Evolutionary conservation across 1,140 invertebrate species (phyloP).

Genomic region (Dreissena polymorpha): DNA sequence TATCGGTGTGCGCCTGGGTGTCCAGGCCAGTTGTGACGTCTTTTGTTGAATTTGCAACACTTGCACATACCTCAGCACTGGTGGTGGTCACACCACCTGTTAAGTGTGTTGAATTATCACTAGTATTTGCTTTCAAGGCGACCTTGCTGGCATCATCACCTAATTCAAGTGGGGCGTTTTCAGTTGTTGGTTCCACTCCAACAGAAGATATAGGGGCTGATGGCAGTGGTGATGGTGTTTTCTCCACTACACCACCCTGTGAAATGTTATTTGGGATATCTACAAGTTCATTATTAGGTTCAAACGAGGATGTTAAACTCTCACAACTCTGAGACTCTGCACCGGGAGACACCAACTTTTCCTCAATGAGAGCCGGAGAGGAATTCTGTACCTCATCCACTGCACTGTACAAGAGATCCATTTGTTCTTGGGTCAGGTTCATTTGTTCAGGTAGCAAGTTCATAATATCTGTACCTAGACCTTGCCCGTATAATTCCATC

Average conservation of each 20-base stretch:
- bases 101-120: too few relatives aligned
- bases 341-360: slow-evolving; percentile 14
- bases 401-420: slow-evolving; percentile 67
- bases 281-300: not conserved
- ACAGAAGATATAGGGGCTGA: too few relatives aligned
- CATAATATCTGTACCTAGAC: slow-evolving; percentile 54
- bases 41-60: not conserved
- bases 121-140: too few relatives aligned
- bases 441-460: slow-evolving; percentile 64
- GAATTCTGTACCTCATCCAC: slow-evolving; percentile 64
- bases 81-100: too few relatives aligned
- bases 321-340: slow-evolving; percentile 3
- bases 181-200: too few relatives aligned
- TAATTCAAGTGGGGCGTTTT: too few relatives aligned
- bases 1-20: not conserved
- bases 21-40: not conserved
- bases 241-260: too few relatives aligned
- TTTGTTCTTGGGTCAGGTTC: slow-evolving; percentile 72
- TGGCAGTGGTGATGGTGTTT: too few relatives aligned
- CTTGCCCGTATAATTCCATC: slow-evolving; percentile 55
- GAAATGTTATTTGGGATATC: not conserved
- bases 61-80: too few relatives aligned
- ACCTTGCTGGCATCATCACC: too few relatives aligned
- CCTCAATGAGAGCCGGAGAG: slow-evolving; percentile 40
- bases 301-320: slow-evolving; percentile 2